Conservation (phyloP, 2,888 invertebrate genomes). For the Torymus aiolomorphi region DNA sequence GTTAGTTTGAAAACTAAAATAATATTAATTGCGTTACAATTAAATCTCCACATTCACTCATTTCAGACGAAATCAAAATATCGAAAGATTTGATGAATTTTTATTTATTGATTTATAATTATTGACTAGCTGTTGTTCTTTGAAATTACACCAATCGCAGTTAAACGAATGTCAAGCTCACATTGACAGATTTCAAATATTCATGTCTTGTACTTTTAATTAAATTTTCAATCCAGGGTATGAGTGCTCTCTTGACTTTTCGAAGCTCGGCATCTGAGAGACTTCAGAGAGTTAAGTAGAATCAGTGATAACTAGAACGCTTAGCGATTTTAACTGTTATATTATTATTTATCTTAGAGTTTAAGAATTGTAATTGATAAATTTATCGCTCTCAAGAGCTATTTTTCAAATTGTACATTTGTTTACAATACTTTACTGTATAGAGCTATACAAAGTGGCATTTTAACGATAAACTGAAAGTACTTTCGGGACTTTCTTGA, state of each 20-base stretch:
- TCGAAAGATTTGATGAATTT: no score
- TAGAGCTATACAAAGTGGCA: conserved; percentile 44
- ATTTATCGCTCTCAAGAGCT: conserved; percentile 38
- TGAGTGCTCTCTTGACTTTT: conserved; percentile 44
- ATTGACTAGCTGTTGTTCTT: conserved; percentile 29
- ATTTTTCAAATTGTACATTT: conserved; percentile 53
- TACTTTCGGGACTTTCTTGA: conserved; percentile 38
- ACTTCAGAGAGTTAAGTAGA: conserved; percentile 57
- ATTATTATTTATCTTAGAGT: conserved; percentile 51
- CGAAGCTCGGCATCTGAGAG: conserved; percentile 49
- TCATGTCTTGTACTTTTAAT: conserved; percentile 33
- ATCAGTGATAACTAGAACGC: conserved; percentile 56
- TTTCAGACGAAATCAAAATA: no score
- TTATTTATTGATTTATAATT: conserved; percentile 32
- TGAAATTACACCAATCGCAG: conserved; percentile 12
- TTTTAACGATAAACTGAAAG: conserved; percentile 43
- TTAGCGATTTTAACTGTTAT: conserved; percentile 52
- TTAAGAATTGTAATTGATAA: conserved; percentile 43
- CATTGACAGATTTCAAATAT: no score
- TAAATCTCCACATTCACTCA: no score
- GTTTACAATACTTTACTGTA: conserved; percentile 53
- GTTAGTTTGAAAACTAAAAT: conserved; percentile 38
- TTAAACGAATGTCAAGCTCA: conserved; percentile 5
- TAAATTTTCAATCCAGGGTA: conserved; percentile 53
- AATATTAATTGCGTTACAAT: conserved; percentile 29